Base-by-base conservation (phyloP, 1,140 invertebrate species). In the Acromyrmex echinatior region DNA sequence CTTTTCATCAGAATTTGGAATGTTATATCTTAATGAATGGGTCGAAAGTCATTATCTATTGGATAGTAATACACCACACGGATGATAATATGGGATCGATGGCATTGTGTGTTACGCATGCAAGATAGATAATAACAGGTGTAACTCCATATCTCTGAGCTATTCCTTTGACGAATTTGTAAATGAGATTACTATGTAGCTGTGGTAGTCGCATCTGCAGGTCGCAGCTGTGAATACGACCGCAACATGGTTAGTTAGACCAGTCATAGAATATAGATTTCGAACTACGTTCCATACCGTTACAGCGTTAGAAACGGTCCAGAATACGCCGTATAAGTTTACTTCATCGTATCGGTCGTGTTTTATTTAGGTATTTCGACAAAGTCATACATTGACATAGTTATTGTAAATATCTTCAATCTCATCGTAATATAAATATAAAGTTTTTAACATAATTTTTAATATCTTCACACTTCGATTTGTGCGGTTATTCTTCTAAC, bases 131-230 rank as follows among this genome's bases (percentile, higher is more conserved):
- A 86, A 78, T 65, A 53, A 39, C 49, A 51, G 73, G 18, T 56
- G 31, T n/a, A 66, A 21, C 16, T 28, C 31, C 74, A 56, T 66
- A 68, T 86, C 82, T 66, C 28, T 14, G 60, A 78, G 60, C 62
- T 65, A 66, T 90, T 80, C 80, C 86, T 90, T 90, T 90, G 89
- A 90, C 35, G 60, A 31, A 53, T 78, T 85, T 51, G 28, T 80
- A 90, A 89, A 85, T 84, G 58, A 87, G 88, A 85, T 90, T 90
- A 80, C 56, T 31, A 63, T 21, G 45, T 28, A 63, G 16, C 28
- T 66, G 77, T 70, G 49, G 62, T n/a, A 62, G 56, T 80, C 60
- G 60, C 49, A 35, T 86, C 51, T 66, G 35, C 49, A 70, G 58
- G 58, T 49, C 81, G 81, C 77, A 71, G 28, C 63, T 78, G 70